phyloP scores from a whole-genome alignment of 2,113 vertebrate genomes.

The Cnemophilus loriae region DNA sequence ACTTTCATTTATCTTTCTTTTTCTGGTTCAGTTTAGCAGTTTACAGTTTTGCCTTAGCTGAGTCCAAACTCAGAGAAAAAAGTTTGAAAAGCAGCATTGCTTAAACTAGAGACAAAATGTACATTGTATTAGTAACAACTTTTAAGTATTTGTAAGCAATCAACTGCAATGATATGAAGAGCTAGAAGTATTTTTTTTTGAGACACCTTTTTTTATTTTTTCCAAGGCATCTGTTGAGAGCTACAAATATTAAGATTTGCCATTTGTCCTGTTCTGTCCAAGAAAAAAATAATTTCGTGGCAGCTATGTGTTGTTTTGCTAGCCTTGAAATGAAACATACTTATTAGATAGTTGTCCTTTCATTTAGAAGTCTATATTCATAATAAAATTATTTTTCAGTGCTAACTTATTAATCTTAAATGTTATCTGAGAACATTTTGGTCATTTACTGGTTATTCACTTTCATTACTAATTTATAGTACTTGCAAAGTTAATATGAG shows the following conservation, averaged over 20 bases:
- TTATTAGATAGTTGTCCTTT: not conserved
- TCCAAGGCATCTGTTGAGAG: not conserved
- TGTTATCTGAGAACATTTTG: not conserved
- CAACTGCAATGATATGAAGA: not conserved
- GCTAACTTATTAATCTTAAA: not conserved
- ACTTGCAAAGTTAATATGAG: not conserved
- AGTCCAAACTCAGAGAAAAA: not conserved
- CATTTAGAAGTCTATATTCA: not conserved
- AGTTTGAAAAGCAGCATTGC: not conserved
- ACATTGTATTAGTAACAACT: not conserved
- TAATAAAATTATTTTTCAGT: not conserved
- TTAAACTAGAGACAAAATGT: not conserved
- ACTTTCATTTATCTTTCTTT: not conserved
- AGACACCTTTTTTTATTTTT: not conserved
- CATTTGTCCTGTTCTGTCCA: not conserved
- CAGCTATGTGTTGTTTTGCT: not conserved
- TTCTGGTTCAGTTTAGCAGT: not conserved
- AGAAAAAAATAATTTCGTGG: not conserved
- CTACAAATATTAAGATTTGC: not conserved
- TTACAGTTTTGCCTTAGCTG: not conserved
- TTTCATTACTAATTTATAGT: not conserved
- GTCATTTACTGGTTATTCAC: not conserved
- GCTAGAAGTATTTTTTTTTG: not conserved
- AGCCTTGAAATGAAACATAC: not conserved
- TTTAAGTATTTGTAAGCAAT: not conserved